Base-by-base conservation (phyloP, 2,888 invertebrate species). In the Trissoscelio sp. region DNA sequence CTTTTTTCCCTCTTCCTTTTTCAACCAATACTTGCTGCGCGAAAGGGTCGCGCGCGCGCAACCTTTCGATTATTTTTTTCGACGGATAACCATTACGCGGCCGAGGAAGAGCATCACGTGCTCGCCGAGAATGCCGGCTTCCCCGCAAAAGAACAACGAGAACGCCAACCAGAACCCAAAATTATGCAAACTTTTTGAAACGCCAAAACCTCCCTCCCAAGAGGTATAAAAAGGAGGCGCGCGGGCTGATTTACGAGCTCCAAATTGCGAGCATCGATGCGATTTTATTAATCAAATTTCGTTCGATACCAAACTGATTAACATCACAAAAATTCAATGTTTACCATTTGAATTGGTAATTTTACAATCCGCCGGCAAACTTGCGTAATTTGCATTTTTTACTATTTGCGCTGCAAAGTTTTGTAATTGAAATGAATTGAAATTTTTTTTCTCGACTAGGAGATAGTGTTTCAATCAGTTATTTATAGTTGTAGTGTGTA, bases 21-120 rank as follows among this genome's bases (percentile, higher is more conserved):
- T 62, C 58, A 28, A 67, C 67, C 60, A 67, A 79, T 79, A 72
- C 70, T 60, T 42, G 72, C 34, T 42, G 72, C 34, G 73, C 60
- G 44, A 24, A 42, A 42, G n/a, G n/a, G n/a, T n/a, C n/a, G n/a
- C 42, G 22, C 72, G 64, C 16, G 75, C 72, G 46, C 79, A 74
- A 83, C 83, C 81, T 79, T 81, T 83, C 79, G 77, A 81, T 82
- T 64, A 83, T 77, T 79, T 80, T 77, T 74, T 78, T 74, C 58
- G 44, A 9, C 69, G 69, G 67, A 62, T 70, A 83, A 73, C 81
- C 78, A 83, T 74, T 82, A 79, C 81, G 77, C 81, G 69, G 70
- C 58, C 72, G 55, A 34, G 51, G 34, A 48, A 57, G 46, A 57
- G 46, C 74, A 73, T 78, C 81, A 72, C 81, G 78, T 81, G 81